phyloP scores from a whole-genome alignment of 2,113 vertebrate genomes.

The Puma concolor region DNA sequence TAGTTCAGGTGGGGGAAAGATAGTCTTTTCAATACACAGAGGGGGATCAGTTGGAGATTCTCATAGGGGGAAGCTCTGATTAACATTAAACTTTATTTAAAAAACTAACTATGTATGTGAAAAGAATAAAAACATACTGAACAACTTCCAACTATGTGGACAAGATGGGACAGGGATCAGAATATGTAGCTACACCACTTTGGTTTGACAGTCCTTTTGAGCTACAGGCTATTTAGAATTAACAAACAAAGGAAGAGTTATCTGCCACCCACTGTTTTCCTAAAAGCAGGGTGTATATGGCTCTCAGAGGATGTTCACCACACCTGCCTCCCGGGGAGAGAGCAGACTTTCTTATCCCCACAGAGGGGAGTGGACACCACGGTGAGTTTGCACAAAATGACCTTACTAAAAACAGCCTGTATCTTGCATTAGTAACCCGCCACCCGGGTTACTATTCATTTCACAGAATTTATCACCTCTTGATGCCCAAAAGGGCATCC shows the following conservation, averaged over 20 bases:
- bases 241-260: not conserved
- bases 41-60: not conserved
- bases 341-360: not conserved
- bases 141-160: not conserved
- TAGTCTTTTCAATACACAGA: not conserved
- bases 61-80: not conserved
- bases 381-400: not conserved
- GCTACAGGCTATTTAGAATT: not conserved
- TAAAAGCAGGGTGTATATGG: rapidly evolving
- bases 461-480: rapidly evolving
- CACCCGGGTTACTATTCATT: not conserved
- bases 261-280: not conserved
- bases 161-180: too few relatives aligned
- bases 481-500: rapidly evolving
- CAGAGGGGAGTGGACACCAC: not conserved
- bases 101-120: not conserved
- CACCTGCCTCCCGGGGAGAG: rapidly evolving
- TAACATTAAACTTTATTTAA: too few relatives aligned
- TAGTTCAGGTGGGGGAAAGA: not conserved
- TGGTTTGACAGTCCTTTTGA: not conserved
- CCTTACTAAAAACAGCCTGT: not conserved
- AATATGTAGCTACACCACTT: not conserved
- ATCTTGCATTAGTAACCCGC: not conserved
- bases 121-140: not conserved
- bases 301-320: not conserved